Conservation (phyloP, 2,113 vertebrate genomes). For the Hippocampus abdominalis region DNA sequence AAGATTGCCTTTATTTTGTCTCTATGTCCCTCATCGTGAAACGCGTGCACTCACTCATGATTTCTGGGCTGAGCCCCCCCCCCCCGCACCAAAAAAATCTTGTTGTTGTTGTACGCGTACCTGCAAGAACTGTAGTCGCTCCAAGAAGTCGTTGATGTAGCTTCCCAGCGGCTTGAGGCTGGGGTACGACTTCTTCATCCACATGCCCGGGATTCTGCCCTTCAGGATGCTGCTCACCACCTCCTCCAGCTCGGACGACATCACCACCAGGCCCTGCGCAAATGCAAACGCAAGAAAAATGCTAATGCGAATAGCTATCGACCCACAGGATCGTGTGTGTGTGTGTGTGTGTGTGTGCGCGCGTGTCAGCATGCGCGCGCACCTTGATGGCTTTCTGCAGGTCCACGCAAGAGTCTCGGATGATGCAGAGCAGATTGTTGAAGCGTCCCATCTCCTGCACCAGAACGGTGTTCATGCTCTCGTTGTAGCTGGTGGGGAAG, state of each 20-base stretch:
- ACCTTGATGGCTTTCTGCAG: conserved; percentile 89
- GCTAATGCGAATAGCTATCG: too few species aligned
- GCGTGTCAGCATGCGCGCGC: not conserved
- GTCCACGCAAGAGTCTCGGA: conserved; percentile 79
- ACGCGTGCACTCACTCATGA: not conserved
- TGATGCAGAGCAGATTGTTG: conserved; percentile 78
- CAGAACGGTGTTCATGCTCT: conserved; percentile 91
- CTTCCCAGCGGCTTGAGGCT: conserved; percentile 87
- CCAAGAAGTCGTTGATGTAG: conserved; percentile 82
- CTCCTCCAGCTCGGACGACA: conserved; percentile 84
- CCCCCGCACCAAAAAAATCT: too few species aligned
- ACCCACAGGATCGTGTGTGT: not conserved
- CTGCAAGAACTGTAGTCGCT: conserved; percentile 81
- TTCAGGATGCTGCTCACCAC: conserved; percentile 83
- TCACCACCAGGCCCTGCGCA: conserved; percentile 80
- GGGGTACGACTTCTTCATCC: conserved; percentile 87
- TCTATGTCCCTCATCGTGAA: not conserved
- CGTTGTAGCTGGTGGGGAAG: conserved; percentile 82
- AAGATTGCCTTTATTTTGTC: too few species aligned
- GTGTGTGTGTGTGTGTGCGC: too few species aligned
- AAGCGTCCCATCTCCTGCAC: conserved; percentile 91
- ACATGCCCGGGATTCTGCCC: conserved; percentile 79
- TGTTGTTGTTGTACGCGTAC: conserved; percentile 43
- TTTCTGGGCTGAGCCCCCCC: too few species aligned
- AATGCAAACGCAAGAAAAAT: not conserved